Evolutionary conservation across 35 echinoderm and acorn worm genomes (phyloP), one percentile per base, ranked within the genome.

Genomic region (Eucidaris tribuloides): DNA sequence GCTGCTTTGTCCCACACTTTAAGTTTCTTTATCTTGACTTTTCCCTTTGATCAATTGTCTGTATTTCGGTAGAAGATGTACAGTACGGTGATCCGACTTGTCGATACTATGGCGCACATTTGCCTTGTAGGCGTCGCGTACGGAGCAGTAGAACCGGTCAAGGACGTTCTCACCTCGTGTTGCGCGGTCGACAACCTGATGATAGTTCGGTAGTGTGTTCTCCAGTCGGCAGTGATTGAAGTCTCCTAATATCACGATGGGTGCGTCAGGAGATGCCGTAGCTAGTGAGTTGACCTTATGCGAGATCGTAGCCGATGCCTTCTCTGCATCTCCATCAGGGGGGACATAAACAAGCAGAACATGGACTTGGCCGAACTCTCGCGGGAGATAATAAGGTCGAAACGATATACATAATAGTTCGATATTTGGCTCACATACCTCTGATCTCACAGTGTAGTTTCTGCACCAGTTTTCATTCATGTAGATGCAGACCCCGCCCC

Each of bases 381-480:
- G 62, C n/a, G 64, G 82, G 3, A 84, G 62, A 33, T 84, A 84
- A 49, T 42, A 84, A 4, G 38, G 82, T 72, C 63, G 62, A 9
- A 84, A 54, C 4, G 82, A 72, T 32, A 84, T 3, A 5, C n/a
- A 71, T 48, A 84, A 30, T 30, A 84, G 11, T 54, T 84, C 44
- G 2, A 84, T 84, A 41, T 84, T 50, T 48, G 3, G 40, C 14
- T 66, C n/a, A 50, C 82, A 84, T 28, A 46, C 44, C 40, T 72
- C 38, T 11, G 41, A 45, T 32, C 31, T 43, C 2, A 84, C 36
- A 3, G 33, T 60, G 23, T 30, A 28, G 36, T 84, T 84, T 52
- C 24, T 18, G 63, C 82, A 84, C 82, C 82, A 84, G 2, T 74
- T 72, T 45, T 84, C 46, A 32, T 84, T 84, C 62, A 84, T 58